phyloP scores from a whole-genome alignment of 2,888 invertebrate genomes.

The Arrhopalites spinosus region DNA sequence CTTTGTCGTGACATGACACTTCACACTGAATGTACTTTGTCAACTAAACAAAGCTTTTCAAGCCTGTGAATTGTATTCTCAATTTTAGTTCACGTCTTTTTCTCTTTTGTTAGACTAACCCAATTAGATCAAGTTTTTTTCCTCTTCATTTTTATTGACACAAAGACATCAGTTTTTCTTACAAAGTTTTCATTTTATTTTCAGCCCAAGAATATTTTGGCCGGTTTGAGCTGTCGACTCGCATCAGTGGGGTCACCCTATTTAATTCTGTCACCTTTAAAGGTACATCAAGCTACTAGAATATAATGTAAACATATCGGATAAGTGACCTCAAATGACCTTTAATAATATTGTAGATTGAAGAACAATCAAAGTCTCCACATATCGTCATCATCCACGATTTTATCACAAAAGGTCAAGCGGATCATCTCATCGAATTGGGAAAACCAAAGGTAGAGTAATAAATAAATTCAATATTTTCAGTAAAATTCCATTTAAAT shows the following conservation, averaged over 20 bases:
- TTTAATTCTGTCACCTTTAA: slow-evolving; percentile 50
- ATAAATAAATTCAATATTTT: too few species aligned
- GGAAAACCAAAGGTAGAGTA: slow-evolving; percentile 56
- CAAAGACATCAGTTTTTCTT: too few species aligned
- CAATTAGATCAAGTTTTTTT: too few species aligned
- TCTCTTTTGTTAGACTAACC: too few species aligned
- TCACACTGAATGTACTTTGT: not conserved
- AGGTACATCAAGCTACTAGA: slow-evolving; percentile 39
- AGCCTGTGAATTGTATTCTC: not conserved
- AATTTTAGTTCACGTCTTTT: too few species aligned
- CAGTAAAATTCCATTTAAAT: too few species aligned
- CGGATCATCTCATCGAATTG: slow-evolving; percentile 54
- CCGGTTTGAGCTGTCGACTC: slow-evolving; percentile 48
- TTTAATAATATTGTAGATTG: slow-evolving; percentile 51
- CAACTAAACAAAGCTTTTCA: too few species aligned
- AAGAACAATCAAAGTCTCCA: slow-evolving; percentile 57
- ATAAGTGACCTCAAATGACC: not conserved
- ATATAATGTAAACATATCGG: not conserved
- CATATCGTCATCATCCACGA: slow-evolving; percentile 57
- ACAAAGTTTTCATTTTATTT: slow-evolving; percentile 9
- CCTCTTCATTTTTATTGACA: too few species aligned
- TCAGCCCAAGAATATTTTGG: slow-evolving; percentile 46
- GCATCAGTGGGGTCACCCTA: slow-evolving; percentile 45
- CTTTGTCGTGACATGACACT: not conserved
- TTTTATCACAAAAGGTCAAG: slow-evolving; percentile 55